phyloP scores from a whole-genome alignment of 2,888 invertebrate species.

The Bellardia bayeri region DNA sequence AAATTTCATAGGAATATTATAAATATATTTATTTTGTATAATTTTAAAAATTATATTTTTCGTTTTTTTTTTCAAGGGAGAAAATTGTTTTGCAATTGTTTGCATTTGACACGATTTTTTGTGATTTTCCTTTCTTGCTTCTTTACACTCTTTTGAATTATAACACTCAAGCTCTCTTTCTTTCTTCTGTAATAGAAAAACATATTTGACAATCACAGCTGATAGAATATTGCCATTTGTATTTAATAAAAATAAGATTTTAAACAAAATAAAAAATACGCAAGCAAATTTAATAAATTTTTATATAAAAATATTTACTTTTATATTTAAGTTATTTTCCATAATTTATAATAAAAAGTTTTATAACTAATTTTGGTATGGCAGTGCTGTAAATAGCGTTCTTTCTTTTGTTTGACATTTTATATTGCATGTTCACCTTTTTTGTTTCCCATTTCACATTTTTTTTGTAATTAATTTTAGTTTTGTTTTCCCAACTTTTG shows the following conservation, averaged over 20 bases:
- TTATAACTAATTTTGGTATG: conserved; percentile 41
- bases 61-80: conserved; percentile 58
- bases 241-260: conserved; percentile 1
- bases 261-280: conserved; percentile 6
- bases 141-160: conserved; percentile 52
- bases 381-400: conserved; percentile 61
- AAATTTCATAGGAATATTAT: neutral
- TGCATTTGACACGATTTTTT: conserved; percentile 77
- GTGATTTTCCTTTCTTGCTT: conserved; percentile 63
- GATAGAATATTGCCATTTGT: conserved; percentile 56
- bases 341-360: conserved; percentile 1
- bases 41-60: conserved; percentile 59
- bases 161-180: conserved; percentile 43
- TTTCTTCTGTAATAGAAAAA: conserved; percentile 40
- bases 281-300: neutral
- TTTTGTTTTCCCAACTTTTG: conserved; percentile 55
- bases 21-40: conserved; percentile 10
- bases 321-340: conserved; percentile 5
- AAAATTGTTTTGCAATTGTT: conserved; percentile 77
- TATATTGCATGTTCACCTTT: conserved; percentile 57
- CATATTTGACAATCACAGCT: conserved; percentile 66
- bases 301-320: neutral
- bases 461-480: conserved; percentile 55
- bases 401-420: conserved; percentile 69
- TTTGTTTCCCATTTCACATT: conserved; percentile 45